Evolutionary conservation across 2,113 vertebrate genomes (phyloP).

Genomic region (Salvator merianae): DNA sequence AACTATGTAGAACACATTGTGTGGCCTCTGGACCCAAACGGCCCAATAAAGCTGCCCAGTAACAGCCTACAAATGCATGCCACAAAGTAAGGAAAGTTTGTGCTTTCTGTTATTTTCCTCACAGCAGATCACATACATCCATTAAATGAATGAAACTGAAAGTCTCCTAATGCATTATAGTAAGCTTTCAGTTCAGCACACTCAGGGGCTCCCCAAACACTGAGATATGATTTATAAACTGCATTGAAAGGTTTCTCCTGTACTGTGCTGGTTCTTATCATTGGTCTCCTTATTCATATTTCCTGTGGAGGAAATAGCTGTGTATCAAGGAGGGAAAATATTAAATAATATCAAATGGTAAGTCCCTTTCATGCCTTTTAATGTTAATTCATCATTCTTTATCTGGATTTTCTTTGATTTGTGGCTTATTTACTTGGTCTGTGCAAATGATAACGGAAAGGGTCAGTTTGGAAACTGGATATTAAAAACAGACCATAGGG

Average conservation of each 20-base stretch:
- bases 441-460: constrained; percentile 1
- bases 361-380: constrained; percentile 29
- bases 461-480: constrained; percentile 7
- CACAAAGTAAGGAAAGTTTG: constrained; percentile 10
- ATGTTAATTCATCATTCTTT: constrained; percentile 10
- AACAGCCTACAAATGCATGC: constrained; percentile 8
- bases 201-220: constrained; percentile 45
- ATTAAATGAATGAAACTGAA: constrained; percentile 48
- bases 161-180: constrained; percentile 35
- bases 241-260: constrained; percentile 45
- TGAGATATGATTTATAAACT: constrained; percentile 57
- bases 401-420: constrained; percentile 40
- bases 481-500: constrained; percentile 4
- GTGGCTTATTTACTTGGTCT: constrained; percentile 32
- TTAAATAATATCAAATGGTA: constrained; percentile 51
- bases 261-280: constrained; percentile 43
- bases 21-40: neutral
- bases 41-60: constrained; percentile 32
- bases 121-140: constrained; percentile 37
- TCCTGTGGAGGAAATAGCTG: constrained; percentile 55
- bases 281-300: constrained; percentile 48
- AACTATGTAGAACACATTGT: neutral
- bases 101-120: constrained; percentile 42
- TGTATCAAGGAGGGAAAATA: constrained; percentile 50
- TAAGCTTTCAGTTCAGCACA: constrained; percentile 36